Base-by-base conservation (phyloP, 2,888 invertebrate genomes). In the Falcaria lacertinaria region DNA sequence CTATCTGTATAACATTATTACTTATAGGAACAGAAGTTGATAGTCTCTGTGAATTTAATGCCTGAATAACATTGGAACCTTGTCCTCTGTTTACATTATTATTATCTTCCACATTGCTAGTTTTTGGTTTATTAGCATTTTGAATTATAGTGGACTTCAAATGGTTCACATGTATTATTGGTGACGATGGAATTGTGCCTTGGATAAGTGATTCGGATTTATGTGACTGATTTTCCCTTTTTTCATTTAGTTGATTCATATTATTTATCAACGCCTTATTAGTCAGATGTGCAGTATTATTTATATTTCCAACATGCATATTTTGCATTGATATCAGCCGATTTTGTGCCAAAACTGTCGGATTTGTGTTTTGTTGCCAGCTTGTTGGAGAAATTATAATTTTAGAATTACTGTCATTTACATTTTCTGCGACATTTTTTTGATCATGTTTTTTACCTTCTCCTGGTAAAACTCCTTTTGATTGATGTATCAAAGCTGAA, bases 301-400 rank as follows among this genome's bases (percentile, higher is more conserved):
- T 86, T 32, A 80, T 64, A 54, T 77, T 80, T 28, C 74, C 71
- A 16, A 80, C 64, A 41, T 86, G 83, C 37, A 84, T 72, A 58
- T 82, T 84, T 63, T 85, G 84, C 82, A 89, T 80, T 1, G 86
- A 76, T 54, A 89, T 80, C 33, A 90, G 63, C 33, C 89, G 75
- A 62, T 89, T 89, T 60, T 88, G 89, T 7, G 87, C 78, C 78
- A 88, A 74, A 7, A 87, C 75, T 34, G 87, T 80, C 39, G 84
- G 72, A 63, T 81, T 88, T 37, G 77, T 67, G 40, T 59, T 80
- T 47, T 74, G 78, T 48, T 79, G 80, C 47, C 84, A 57, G 57
- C 62, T 78, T 5, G 80, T 75, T 28, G 89, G 79, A 3, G 89
- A 85, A 42, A 89, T 59, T 50, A 89, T 80, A 36, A 89, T 80